Percentiles rank a stretch among this genome's conserved stretches.
Conservation (phyloP, 2,113 vertebrate genomes). For the Dicaeum eximium region DNA sequence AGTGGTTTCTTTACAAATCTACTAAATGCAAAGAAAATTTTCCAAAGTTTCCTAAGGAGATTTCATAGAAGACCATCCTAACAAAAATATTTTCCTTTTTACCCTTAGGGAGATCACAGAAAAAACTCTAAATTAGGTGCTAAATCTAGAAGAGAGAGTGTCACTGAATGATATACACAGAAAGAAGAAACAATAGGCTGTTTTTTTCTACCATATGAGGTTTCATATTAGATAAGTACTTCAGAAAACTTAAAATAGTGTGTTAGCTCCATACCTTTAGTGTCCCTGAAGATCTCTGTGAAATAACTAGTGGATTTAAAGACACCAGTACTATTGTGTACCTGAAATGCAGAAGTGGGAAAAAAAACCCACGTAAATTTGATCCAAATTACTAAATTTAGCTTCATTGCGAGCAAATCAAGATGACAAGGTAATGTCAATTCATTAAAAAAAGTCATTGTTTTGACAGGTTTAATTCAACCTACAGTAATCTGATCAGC, state of each 20-base stretch:
- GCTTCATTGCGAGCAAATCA: constrained; percentile 18
- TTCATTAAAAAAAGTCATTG: constrained; percentile 28
- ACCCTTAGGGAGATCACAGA: not conserved
- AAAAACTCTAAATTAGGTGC: not conserved
- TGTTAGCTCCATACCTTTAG: not conserved
- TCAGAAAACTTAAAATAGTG: not conserved
- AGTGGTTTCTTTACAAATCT: not conserved
- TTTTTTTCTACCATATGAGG: not conserved
- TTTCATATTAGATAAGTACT: not conserved
- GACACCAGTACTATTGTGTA: not conserved
- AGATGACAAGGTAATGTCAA: constrained; percentile 34
- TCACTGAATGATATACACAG: not conserved
- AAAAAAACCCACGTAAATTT: not conserved
- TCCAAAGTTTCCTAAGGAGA: not conserved
- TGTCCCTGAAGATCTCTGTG: not conserved
- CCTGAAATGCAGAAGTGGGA: not conserved
- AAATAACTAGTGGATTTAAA: not conserved
- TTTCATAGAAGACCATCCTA: not conserved
- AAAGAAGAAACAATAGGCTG: not conserved
- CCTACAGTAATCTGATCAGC: constrained; percentile 18
- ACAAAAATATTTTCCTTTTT: not conserved
- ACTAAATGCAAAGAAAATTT: not conserved
- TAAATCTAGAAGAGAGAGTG: not conserved
- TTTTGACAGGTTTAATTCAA: constrained; percentile 47
- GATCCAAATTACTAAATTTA: not conserved